phyloP scores from a whole-genome alignment of 2,888 invertebrate genomes.

The Sarcophaga carnaria region DNA sequence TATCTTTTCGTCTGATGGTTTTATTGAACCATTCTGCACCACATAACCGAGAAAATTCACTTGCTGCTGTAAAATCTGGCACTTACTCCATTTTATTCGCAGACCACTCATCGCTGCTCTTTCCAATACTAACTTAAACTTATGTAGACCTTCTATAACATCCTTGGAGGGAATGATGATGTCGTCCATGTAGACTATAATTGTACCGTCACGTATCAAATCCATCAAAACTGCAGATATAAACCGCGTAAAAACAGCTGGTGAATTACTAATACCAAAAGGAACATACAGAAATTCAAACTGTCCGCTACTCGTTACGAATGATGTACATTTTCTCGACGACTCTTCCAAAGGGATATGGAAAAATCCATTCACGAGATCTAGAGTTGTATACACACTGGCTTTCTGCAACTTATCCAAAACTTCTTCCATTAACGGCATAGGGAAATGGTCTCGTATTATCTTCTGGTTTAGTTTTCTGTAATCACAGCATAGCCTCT shows the following conservation, averaged over 20 bases:
- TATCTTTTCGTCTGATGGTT: no score
- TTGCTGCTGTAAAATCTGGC: constrained; percentile 16
- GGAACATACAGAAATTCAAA: constrained; percentile 53
- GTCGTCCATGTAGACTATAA: constrained; percentile 36
- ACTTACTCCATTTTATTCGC: constrained; percentile 26
- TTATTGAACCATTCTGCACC: no score
- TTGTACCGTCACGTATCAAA: constrained; percentile 28
- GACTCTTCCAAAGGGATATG: constrained; percentile 59
- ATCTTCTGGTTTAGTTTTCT: no score
- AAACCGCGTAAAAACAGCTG: no score
- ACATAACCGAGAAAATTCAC: neutral
- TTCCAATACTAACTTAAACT: no score
- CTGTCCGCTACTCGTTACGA: constrained; percentile 68
- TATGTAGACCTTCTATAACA: no score
- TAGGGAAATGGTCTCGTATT: constrained; percentile 57
- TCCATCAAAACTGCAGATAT: constrained; percentile 17
- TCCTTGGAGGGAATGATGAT: constrained; percentile 39
- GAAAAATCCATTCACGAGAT: no score
- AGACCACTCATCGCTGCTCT: no score
- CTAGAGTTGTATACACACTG: no score
- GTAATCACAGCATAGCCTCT: constrained; percentile 51
- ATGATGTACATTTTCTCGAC: constrained; percentile 67
- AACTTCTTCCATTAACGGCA: constrained; percentile 50
- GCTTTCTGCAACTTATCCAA: constrained; percentile 17
- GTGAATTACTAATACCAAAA: no score